Percentiles rank a stretch among this genome's conserved stretches.
These are phyloP conservation scores for Crenichthys baileyi DNA, from an alignment of 2,797 vertebrate species.

Conservation along the genomic window DNA sequence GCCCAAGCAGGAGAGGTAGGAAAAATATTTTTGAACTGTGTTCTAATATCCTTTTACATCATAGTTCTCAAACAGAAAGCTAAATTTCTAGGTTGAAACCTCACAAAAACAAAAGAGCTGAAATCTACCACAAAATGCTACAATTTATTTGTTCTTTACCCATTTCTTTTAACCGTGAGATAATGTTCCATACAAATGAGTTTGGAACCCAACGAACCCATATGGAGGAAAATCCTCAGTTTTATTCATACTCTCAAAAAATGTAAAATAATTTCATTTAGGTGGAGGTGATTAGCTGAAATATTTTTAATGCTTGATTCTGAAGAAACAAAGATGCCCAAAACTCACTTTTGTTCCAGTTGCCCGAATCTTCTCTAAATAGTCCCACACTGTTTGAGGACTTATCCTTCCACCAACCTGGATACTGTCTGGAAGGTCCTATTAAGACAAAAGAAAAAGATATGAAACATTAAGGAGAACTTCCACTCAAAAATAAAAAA, in stretches of 20 bases:
- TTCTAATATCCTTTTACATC: neutral
- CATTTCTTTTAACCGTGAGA: neutral
- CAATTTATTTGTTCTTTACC: neutral
- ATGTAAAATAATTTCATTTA: neutral
- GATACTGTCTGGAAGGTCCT: constrained; percentile 97
- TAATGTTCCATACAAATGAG: neutral
- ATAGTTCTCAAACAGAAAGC: too few relatives aligned
- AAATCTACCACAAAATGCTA: neutral
- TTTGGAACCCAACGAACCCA: neutral
- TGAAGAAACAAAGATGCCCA: neutral
- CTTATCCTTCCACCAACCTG: constrained; percentile 97
- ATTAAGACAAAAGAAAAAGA: neutral
- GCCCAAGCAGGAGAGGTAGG: neutral
- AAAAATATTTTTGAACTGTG: neutral
- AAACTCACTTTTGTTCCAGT: constrained; percentile 94
- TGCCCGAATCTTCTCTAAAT: constrained; percentile 98
- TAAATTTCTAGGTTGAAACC: neutral
- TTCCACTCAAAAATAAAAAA: too few relatives aligned
- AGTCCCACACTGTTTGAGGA: constrained; percentile 98
- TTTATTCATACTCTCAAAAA: neutral
- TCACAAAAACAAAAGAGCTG: neutral
- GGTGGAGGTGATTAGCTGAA: neutral
- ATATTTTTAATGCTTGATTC: neutral
- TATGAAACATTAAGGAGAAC: neutral
- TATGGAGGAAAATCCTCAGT: neutral